Conservation (phyloP, 2,888 invertebrate species). For the Orchesella flavescens region DNA sequence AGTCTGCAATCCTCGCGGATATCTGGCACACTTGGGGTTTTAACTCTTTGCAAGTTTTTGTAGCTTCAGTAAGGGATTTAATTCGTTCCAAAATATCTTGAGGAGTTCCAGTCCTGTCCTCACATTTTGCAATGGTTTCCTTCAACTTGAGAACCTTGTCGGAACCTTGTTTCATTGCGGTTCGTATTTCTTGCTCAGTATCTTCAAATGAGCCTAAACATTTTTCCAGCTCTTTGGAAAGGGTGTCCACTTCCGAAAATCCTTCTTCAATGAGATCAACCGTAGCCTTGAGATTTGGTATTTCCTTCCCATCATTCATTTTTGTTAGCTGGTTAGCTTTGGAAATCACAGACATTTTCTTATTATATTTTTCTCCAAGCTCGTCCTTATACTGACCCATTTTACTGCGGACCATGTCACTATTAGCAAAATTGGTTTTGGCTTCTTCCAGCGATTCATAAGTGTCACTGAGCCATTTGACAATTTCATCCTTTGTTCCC, state of each 20-base stretch:
- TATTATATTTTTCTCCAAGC: conserved; percentile 83
- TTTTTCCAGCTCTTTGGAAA: conserved; percentile 84
- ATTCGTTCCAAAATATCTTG: conserved; percentile 86
- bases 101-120: conserved; percentile 91
- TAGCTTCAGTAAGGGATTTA: conserved; percentile 83
- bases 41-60: conserved; percentile 81
- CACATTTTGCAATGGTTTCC: conserved; percentile 90
- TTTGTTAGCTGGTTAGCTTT: conserved; percentile 87
- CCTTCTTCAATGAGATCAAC: conserved; percentile 83
- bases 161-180: conserved; percentile 82
- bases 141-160: conserved; percentile 83
- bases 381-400: conserved; percentile 90
- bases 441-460: conserved; percentile 85
- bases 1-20: conserved; percentile 81
- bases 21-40: conserved; percentile 82
- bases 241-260: conserved; percentile 83
- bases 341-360: conserved; percentile 84
- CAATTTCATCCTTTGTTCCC: conserved; percentile 86
- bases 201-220: conserved; percentile 84
- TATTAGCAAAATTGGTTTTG: conserved; percentile 84
- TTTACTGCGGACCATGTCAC: conserved; percentile 85
- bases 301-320: conserved; percentile 82
- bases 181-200: conserved; percentile 83
- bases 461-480: conserved; percentile 88
- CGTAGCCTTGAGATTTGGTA: conserved; percentile 82